These are phyloP conservation scores for Arnoldichthys spilopterus DNA, from an alignment of 2,797 vertebrate species.

Conservation along the genomic window DNA sequence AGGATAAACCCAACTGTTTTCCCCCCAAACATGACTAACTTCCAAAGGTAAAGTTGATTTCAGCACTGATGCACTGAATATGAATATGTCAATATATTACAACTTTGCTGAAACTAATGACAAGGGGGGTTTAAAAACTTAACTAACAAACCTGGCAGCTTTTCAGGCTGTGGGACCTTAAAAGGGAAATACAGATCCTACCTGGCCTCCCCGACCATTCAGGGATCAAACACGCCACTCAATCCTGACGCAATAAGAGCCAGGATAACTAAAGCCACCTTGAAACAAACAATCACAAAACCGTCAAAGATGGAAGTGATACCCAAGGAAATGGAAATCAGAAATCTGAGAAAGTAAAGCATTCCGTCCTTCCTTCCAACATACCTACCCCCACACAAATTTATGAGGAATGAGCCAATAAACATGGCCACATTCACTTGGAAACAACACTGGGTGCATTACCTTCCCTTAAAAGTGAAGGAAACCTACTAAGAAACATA, in stretches of 20 bases:
- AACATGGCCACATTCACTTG: too few relatives aligned
- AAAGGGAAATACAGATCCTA: slow-evolving; percentile 23
- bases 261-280: slow-evolving; percentile 40
- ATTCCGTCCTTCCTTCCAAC: too few relatives aligned
- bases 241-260: slow-evolving; percentile 44
- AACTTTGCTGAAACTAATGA: not conserved
- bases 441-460: too few relatives aligned
- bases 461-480: too few relatives aligned
- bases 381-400: too few relatives aligned
- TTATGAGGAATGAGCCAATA: too few relatives aligned
- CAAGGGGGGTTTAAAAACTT: not conserved
- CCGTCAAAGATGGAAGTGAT: slow-evolving; percentile 10
- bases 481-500: too few relatives aligned
- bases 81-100: not conserved
- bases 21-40: not conserved
- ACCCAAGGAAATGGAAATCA: not conserved
- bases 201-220: slow-evolving; percentile 14
- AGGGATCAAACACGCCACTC: slow-evolving; percentile 32
- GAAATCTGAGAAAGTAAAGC: not conserved
- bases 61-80: not conserved
- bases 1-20: too few relatives aligned
- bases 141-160: not conserved
- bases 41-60: not conserved
- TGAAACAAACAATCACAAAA: slow-evolving; percentile 7
- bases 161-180: not conserved